These are phyloP conservation scores for Meandrina meandrites DNA, from an alignment of 92 coral and sea anemone species.

Conservation along the genomic window DNA sequence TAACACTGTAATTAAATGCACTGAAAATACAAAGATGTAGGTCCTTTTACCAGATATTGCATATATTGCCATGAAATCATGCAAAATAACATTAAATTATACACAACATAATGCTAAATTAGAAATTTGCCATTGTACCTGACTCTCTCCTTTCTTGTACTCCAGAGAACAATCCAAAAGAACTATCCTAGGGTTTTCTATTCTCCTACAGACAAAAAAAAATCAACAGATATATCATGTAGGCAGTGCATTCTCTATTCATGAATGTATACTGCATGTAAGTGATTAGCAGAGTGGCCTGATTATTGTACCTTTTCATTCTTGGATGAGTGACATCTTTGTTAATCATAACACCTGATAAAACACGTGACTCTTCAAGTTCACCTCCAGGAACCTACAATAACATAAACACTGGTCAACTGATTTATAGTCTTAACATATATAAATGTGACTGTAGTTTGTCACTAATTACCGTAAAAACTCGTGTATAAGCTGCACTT, in stretches of 20 bases:
- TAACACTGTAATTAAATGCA: not conserved
- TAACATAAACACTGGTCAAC: no score
- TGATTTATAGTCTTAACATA: not conserved
- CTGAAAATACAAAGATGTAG: not conserved
- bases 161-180: conserved; percentile 94
- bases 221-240: not conserved
- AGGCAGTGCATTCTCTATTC: not conserved
- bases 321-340: conserved; percentile 98
- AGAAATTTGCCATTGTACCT: conserved; percentile 45
- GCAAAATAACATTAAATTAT: not conserved
- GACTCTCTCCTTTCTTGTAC: conserved; percentile 99
- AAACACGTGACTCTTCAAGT: conserved; percentile 94
- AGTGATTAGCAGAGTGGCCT: not conserved
- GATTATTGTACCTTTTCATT: conserved; percentile 82
- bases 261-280: not conserved
- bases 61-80: not conserved
- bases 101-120: not conserved
- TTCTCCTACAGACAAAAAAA: conserved; percentile 66
- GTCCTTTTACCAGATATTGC: not conserved
- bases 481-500: no score
- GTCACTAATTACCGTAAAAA: not conserved
- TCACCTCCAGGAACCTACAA: conserved; percentile 97
- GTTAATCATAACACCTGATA: conserved; percentile 96
- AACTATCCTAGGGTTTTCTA: conserved; percentile 93
- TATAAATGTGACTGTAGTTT: no score